Percentiles rank a stretch among this genome's conserved stretches.
phyloP scores from a whole-genome alignment of 2,888 invertebrate species.

The Ceraclea dissimilis region DNA sequence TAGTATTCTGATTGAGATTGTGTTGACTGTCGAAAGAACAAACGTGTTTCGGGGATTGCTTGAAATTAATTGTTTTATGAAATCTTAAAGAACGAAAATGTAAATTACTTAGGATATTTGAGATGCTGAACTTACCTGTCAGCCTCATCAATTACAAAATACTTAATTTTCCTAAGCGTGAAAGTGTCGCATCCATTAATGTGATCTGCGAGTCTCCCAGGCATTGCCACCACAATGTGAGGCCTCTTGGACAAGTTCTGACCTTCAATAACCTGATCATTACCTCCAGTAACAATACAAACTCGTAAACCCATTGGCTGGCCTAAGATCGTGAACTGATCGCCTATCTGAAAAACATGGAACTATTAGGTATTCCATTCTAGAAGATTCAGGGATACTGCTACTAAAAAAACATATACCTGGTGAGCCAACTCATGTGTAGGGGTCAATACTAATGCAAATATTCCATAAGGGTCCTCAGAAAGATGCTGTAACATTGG shows the following conservation, averaged over 20 bases:
- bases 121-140: constrained; percentile 81
- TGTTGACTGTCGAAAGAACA: no score
- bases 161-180: constrained; percentile 69
- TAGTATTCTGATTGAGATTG: no score
- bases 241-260: constrained; percentile 75
- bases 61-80: no score
- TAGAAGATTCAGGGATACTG: no score
- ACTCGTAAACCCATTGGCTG: constrained; percentile 78
- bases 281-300: constrained; percentile 89
- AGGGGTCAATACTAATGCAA: constrained; percentile 88
- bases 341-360: constrained; percentile 65
- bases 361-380: no score
- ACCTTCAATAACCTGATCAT: constrained; percentile 86
- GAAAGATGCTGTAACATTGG: constrained; percentile 87
- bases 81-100: no score
- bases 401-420: no score
- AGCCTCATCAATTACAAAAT: constrained; percentile 94
- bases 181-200: constrained; percentile 81
- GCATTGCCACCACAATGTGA: constrained; percentile 94
- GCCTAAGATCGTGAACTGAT: constrained; percentile 90
- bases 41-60: no score
- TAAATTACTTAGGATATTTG: no score
- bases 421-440: constrained; percentile 89
- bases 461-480: constrained; percentile 94
- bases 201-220: constrained; percentile 91